These are phyloP conservation scores for Hippocampus mohnikei DNA, from an alignment of 2,113 vertebrate genomes.

Conservation along the genomic window DNA sequence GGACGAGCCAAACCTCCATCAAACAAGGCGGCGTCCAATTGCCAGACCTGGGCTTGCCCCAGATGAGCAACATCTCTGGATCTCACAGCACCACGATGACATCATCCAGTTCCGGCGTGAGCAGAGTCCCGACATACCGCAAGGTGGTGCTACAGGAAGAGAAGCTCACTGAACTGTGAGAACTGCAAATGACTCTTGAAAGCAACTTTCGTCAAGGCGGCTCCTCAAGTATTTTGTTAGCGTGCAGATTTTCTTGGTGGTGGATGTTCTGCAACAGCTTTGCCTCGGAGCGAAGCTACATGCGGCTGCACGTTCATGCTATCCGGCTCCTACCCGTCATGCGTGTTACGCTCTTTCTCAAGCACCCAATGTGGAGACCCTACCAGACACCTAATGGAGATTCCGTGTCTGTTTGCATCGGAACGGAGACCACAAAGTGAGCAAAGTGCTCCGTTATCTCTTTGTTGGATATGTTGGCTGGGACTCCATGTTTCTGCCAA, in stretches of 20 bases:
- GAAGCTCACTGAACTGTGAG: constrained; percentile 13
- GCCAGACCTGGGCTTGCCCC: constrained; percentile 5
- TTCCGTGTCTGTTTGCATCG: background rate
- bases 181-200: background rate
- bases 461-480: background rate
- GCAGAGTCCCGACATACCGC: background rate
- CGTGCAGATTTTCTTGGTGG: constrained; percentile 8
- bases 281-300: background rate
- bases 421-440: background rate
- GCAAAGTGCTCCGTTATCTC: background rate
- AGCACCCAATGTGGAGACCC: background rate
- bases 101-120: constrained; percentile 27
- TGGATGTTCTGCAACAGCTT: constrained; percentile 7
- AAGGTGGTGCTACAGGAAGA: constrained; percentile 35
- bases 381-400: background rate
- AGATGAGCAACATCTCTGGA: constrained; percentile 16
- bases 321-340: background rate
- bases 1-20: constrained; percentile 28
- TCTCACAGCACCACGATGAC: constrained; percentile 2
- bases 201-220: background rate
- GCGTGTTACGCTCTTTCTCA: background rate
- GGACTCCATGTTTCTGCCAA: background rate
- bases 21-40: constrained; percentile 37
- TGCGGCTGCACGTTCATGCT: constrained; percentile 6
- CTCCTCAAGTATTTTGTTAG: background rate